Percentiles rank a stretch among this genome's conserved stretches.
phyloP scores from a whole-genome alignment of 1,140 invertebrate species.

The Prorops nasuta region DNA sequence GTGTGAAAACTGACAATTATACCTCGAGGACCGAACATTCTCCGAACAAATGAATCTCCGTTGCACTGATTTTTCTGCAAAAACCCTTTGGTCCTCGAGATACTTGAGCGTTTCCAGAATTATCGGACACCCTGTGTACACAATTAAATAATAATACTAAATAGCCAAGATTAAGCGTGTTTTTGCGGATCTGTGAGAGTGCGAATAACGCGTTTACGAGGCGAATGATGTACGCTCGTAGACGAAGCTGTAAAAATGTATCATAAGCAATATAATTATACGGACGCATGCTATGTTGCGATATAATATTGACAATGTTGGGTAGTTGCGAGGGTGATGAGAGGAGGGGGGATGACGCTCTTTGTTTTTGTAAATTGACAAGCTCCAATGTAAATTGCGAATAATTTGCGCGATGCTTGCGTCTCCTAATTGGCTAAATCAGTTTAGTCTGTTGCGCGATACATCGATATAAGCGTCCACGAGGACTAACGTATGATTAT shows the following conservation, averaged over 20 bases:
- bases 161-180: slow-evolving; percentile 17
- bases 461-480: too few species aligned
- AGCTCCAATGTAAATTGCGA: slow-evolving; percentile 30
- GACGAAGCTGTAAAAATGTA: slow-evolving; percentile 31
- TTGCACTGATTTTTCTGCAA: slow-evolving; percentile 8
- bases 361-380: too few species aligned
- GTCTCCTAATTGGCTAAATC: slow-evolving; percentile 24
- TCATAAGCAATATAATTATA: slow-evolving; percentile 20
- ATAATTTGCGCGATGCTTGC: slow-evolving; percentile 25
- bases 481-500: too few species aligned
- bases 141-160: too few species aligned
- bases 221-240: slow-evolving; percentile 12
- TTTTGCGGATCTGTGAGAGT: too few species aligned
- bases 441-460: slow-evolving; percentile 27
- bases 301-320: too few species aligned
- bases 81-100: slow-evolving; percentile 1
- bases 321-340: too few species aligned
- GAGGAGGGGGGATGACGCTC: too few species aligned
- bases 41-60: slow-evolving; percentile 13
- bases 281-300: slow-evolving; percentile 13
- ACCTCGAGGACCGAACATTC: slow-evolving; percentile 8
- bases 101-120: neutral
- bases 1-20: slow-evolving; percentile 1
- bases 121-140: neutral
- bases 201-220: slow-evolving; percentile 14